Evolutionary conservation across 2,888 invertebrate species (phyloP), one percentile per base, ranked within the genome.

Genomic region (Trachelus iudaicus): DNA sequence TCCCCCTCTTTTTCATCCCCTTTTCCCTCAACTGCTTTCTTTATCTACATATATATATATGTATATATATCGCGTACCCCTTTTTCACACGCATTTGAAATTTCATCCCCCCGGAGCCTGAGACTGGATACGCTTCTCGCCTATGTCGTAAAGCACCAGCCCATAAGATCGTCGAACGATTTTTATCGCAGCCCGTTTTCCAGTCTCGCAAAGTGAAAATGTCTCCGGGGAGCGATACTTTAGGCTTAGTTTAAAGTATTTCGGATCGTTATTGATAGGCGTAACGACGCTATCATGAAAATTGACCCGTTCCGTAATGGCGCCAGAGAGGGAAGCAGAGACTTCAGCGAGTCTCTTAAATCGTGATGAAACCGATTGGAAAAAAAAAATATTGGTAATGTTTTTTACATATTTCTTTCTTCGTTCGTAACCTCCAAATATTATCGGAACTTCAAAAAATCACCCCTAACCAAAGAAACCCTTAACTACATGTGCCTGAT

Each of bases 171-270:
- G 23, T 56, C 56, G 56, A 56, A 0, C 56, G 56, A 56, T 56
- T 85, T 84, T 85, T 86, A 86, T 85, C 85, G 84, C 77, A 37
- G 73, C 77, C n/a, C 80, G 81, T 83, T 87, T 86, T 86, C 84
- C 79, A 86, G 79, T 79, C 83, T 77, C 80, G 75, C 81, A 56
- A 56, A 56, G 78, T 81, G 79, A 80, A 84, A 85, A 85, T 82
- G 86, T 88, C 89, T 89, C 90, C 85, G 80, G 90, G 90, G 91
- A 87, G 83, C 88, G 86, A 91, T 91, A 88, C 86, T 86, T 91
- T 88, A 90, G 86, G 88, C 90, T 91, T 90, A 90, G 89, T 90
- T 91, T 90, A 89, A 90, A 90, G 88, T 90, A 89, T 89, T 86
- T 86, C 82, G 77, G 79, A 82, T 79, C 73, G 74, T 73, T 79